Conservation (phyloP, 2,113 vertebrate species). For the Hepsetus odoe region DNA sequence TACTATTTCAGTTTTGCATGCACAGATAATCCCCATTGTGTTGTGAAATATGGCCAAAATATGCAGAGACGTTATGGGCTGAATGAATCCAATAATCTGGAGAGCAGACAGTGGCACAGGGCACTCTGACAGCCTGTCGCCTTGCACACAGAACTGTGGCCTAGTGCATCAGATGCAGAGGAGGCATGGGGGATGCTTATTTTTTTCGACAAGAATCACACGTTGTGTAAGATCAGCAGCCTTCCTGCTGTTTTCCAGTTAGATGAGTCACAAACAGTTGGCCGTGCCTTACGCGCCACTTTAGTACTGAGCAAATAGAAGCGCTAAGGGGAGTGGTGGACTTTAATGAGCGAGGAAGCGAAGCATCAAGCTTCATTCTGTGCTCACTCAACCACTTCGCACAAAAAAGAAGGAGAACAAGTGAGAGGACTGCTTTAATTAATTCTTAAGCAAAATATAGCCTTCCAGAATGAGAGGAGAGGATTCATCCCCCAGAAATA, state of each 20-base stretch:
- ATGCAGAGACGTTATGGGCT: conserved; percentile 2
- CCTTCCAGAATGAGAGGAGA: not conserved
- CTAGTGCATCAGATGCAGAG: conserved; percentile 11
- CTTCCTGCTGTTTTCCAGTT: conserved; percentile 31
- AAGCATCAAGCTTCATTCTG: conserved; percentile 36
- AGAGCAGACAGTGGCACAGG: conserved; percentile 19
- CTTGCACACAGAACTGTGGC: conserved; percentile 22
- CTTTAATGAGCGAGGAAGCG: conserved; percentile 47
- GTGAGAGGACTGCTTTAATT: not conserved
- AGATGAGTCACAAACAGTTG: conserved; percentile 46
- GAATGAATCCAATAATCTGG: conserved; percentile 16
- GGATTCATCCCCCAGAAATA: not conserved
- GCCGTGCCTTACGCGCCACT: not conserved
- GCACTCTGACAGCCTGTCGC: conserved; percentile 31
- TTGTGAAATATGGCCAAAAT: not conserved
- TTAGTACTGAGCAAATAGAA: conserved; percentile 49
- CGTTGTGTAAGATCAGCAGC: conserved; percentile 39
- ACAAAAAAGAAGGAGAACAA: not conserved
- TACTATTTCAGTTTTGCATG: not conserved
- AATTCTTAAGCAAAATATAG: conserved; percentile 16
- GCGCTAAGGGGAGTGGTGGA: conserved; percentile 32
- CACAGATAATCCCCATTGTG: not conserved
- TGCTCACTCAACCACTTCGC: conserved; percentile 15
- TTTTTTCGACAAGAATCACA: conserved; percentile 36
- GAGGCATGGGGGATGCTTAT: conserved; percentile 17